Conservation (phyloP, 2,113 vertebrate species). For the Emberiza fucata region DNA sequence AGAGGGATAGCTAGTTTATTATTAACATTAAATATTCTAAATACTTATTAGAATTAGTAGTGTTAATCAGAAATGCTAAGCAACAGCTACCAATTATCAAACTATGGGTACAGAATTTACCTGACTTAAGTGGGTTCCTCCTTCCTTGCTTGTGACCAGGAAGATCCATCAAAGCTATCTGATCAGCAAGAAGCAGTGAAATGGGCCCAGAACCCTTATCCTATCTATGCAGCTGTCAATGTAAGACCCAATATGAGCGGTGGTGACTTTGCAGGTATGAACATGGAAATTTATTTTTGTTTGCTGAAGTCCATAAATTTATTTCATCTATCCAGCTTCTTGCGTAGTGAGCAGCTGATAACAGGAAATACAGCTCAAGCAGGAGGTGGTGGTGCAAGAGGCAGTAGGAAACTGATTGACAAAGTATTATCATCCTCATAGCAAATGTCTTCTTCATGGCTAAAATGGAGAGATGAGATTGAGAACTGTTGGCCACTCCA, state of each 20-base stretch:
- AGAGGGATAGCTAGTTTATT: not conserved
- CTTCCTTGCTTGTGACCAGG: conserved; percentile 49
- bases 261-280: conserved; percentile 75
- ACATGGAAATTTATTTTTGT: not conserved
- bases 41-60: not conserved
- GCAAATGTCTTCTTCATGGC: not conserved
- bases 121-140: not conserved
- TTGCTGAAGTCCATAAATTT: not conserved
- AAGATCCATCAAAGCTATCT: conserved; percentile 75
- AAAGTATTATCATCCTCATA: not conserved
- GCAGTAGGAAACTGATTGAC: not conserved
- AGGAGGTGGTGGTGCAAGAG: not conserved
- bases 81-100: not conserved
- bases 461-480: not conserved
- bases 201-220: conserved; percentile 78
- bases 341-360: not conserved
- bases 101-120: not conserved
- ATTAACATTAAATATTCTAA: not conserved
- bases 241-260: conserved; percentile 65
- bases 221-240: conserved; percentile 77
- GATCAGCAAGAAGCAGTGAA: conserved; percentile 75
- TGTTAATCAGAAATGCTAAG: not conserved
- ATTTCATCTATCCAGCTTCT: not conserved
- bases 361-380: not conserved
- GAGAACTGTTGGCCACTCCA: not conserved